Conservation (phyloP, 2,888 invertebrate genomes). For the Lydus trimaculatus region DNA sequence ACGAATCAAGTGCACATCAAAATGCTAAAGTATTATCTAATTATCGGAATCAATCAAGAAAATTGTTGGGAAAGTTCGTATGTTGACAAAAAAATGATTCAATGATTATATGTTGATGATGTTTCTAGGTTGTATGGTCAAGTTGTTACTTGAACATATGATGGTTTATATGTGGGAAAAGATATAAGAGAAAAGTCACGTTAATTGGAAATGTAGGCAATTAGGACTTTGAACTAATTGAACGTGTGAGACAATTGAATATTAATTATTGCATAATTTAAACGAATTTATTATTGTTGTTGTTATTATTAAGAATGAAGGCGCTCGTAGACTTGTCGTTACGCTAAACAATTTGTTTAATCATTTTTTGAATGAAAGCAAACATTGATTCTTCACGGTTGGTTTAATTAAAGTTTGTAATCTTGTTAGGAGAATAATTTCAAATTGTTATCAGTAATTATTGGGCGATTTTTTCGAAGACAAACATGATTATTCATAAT, state of each 20-base stretch:
- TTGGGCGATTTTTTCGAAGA: background rate
- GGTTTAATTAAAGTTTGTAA: background rate
- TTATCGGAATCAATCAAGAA: background rate
- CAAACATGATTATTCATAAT: background rate
- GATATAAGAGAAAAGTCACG: background rate
- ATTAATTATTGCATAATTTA: background rate
- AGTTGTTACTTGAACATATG: background rate
- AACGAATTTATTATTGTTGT: background rate
- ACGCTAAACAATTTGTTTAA: background rate
- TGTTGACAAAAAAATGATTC: background rate
- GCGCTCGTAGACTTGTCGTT: too few relatives aligned
- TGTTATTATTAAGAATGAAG: too few relatives aligned
- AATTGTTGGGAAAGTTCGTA: slow-evolving; percentile 1
- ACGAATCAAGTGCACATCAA: too few relatives aligned
- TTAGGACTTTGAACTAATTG: background rate
- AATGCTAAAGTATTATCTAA: too few relatives aligned
- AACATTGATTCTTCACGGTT: background rate
- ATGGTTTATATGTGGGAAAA: background rate
- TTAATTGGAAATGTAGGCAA: slow-evolving; percentile 9
- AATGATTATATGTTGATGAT: background rate
- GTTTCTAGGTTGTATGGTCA: slow-evolving; percentile 6
- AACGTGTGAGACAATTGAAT: background rate
- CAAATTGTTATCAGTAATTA: background rate
- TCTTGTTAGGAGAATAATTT: background rate
- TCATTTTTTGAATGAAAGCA: background rate